phyloP scores from a whole-genome alignment of 1,140 invertebrate species.

The Agrilus planipennis region DNA sequence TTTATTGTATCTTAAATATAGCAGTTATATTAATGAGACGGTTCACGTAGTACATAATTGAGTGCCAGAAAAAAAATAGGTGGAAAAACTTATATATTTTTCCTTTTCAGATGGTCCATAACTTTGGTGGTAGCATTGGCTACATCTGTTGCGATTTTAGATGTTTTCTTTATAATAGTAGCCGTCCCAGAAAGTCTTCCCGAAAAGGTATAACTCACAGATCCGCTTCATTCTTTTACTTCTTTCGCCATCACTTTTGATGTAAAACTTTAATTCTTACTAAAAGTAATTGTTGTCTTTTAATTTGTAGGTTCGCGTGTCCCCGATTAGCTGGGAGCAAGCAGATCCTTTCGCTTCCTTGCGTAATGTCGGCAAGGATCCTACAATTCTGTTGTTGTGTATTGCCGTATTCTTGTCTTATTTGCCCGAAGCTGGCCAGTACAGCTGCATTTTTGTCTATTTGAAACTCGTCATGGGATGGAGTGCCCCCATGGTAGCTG shows the following conservation, averaged over 20 bases:
- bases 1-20: too few species aligned
- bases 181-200: constrained; percentile 96
- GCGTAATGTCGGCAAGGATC: constrained; percentile 87
- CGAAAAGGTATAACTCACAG: constrained; percentile 82
- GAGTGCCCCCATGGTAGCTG: constrained; percentile 84
- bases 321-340: constrained; percentile 87
- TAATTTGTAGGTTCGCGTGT: constrained; percentile 40
- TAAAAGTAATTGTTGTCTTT: neutral
- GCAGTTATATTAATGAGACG: too few species aligned
- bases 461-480: constrained; percentile 97
- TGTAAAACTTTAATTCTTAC: too few species aligned
- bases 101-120: constrained; percentile 48
- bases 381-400: constrained; percentile 92
- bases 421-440: constrained; percentile 96
- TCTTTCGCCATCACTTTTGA: too few species aligned
- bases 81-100: too few species aligned
- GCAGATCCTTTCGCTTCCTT: constrained; percentile 95
- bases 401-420: constrained; percentile 96
- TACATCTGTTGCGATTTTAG: constrained; percentile 87
- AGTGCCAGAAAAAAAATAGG: too few species aligned
- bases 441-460: constrained; percentile 99
- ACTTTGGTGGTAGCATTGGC: constrained; percentile 92
- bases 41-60: too few species aligned
- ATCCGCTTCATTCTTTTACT: too few species aligned
- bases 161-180: constrained; percentile 96